Base-by-base conservation (phyloP, 2,888 invertebrate species). In the Laothoe populi region DNA sequence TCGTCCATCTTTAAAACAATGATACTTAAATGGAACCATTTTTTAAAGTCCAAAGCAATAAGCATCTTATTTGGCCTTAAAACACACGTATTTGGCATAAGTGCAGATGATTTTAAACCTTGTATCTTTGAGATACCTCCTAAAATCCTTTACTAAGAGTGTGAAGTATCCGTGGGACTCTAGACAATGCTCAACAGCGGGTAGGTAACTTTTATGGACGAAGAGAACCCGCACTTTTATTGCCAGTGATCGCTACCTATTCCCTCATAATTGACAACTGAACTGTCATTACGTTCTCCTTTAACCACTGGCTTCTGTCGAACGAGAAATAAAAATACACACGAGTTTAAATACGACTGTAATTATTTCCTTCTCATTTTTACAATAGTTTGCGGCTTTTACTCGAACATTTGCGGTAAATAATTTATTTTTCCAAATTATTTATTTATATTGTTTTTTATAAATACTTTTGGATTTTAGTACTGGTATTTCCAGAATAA, bases 261-360 rank as follows among this genome's bases (percentile, higher is more conserved):
- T 86, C 90, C 84, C 86, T 88, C 87, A 88, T 92, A 92, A 92
- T 90, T 89, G 90, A 91, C 90, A 89, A 87, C 83, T 86, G 79
- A 79, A 83, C 83, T 87, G 87, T 90, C 89, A 88, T 91, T 90
- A 90, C 84, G 82, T 80, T 83, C 82, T 86, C 82, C 87, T 87
- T 85, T 84, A 87, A 89, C 85, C 86, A 88, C 84, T 82, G 81
- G 69, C 75, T 31, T 35, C 35, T 31, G 19, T 53, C 35, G 35
- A 16, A 53, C 35, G 19, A 53, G 35, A 53, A 53, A 53, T 53
- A 53, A 35, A 53, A 53, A 19, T 35, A 53, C 35, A 49, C 26
- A 19, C 11, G 53, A 53, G 19, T 16, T 35, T 10, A 19, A n/a
- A 24, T 19, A 19, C 11, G 7, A 53, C 13, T 53, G 4, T 21